These are phyloP conservation scores for Chrysopa pallens DNA, from an alignment of 1,140 invertebrate species.

Conservation along the genomic window DNA sequence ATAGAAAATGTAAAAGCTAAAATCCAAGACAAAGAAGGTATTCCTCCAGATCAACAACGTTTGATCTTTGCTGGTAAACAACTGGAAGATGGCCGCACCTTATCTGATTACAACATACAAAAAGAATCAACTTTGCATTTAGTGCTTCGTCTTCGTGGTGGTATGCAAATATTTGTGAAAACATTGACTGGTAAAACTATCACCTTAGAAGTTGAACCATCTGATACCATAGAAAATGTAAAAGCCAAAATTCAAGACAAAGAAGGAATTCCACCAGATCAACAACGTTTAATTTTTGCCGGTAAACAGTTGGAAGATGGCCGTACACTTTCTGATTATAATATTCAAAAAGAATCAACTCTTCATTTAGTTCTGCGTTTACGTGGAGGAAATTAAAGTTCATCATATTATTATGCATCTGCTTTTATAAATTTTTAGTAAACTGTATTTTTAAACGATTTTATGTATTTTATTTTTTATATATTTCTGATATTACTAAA, in stretches of 20 bases:
- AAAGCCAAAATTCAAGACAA: conserved; percentile 68
- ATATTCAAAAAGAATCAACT: conserved; percentile 59
- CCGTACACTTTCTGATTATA: conserved; percentile 39
- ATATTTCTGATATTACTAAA: no score
- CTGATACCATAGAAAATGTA: conserved; percentile 61
- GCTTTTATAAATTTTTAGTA: no score
- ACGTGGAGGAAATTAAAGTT: conserved; percentile 28
- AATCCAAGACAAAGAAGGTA: conserved; percentile 57
- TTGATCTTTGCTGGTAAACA: conserved; percentile 56
- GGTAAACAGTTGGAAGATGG: conserved; percentile 59
- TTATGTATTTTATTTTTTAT: no score
- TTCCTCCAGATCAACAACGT: conserved; percentile 48
- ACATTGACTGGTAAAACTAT: conserved; percentile 61
- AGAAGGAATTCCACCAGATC: conserved; percentile 47
- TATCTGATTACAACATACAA: conserved; percentile 49
- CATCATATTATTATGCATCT: neutral
- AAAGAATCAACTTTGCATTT: conserved; percentile 59
- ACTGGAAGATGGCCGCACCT: conserved; percentile 43
- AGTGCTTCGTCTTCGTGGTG: conserved; percentile 37
- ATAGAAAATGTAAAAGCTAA: conserved; percentile 66
- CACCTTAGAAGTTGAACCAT: conserved; percentile 55
- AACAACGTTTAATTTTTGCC: conserved; percentile 48
- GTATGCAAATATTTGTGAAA: conserved; percentile 46
- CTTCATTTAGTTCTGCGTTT: conserved; percentile 43
- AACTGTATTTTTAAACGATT: no score